phyloP scores from a whole-genome alignment of 2,113 vertebrate genomes.

The human (Homo sapiens) region DNA sequence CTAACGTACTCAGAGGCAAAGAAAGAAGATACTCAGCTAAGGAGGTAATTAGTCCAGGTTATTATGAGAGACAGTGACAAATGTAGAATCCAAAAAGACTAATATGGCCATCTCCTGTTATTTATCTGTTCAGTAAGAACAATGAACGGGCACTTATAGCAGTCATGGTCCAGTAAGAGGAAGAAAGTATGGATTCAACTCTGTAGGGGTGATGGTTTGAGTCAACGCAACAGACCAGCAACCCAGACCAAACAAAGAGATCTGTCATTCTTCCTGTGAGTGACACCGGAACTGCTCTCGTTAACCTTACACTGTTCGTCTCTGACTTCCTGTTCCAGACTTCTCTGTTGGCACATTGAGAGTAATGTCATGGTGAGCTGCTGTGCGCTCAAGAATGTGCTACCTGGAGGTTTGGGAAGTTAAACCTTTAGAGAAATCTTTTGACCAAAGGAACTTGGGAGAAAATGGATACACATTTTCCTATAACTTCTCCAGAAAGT shows the following conservation, averaged over 20 bases:
- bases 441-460: neutral
- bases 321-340: neutral
- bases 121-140: neutral
- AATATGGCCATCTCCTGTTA: neutral
- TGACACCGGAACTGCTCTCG: neutral
- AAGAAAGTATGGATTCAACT: neutral
- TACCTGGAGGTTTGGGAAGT: neutral
- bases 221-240: neutral
- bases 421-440: neutral
- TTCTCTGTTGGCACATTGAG: neutral
- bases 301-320: neutral
- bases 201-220: neutral
- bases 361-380: neutral
- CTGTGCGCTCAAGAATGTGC: neutral
- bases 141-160: neutral
- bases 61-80: neutral
- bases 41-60: neutral
- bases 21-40: neutral
- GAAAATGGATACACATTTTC: neutral
- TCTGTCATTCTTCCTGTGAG: neutral
- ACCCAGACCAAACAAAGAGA: neutral
- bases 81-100: neutral
- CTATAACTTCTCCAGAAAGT: neutral
- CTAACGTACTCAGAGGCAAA: neutral
- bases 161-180: neutral